Conservation (phyloP, 2,888 invertebrate species). For the Digitonthophagus gazella region DNA sequence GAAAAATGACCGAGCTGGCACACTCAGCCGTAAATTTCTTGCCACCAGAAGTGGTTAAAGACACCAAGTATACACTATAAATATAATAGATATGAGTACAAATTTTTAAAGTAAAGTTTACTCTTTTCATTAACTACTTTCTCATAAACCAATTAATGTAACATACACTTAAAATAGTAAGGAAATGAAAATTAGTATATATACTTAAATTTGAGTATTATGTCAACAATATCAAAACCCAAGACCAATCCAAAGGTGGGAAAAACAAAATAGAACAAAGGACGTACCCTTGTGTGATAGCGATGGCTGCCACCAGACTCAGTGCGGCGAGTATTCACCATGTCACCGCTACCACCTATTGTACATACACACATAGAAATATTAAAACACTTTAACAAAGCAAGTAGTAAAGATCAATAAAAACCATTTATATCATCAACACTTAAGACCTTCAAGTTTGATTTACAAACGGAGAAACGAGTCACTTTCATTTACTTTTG, state of each 20-base stretch:
- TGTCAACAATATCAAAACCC: too few species aligned
- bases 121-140: too few species aligned
- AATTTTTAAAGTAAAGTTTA: too few species aligned
- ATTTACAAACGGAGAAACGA: neutral
- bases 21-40: too few species aligned
- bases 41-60: too few species aligned
- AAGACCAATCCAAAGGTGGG: too few species aligned
- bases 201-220: neutral
- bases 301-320: conserved; percentile 45
- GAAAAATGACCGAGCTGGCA: too few species aligned
- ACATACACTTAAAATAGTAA: too few species aligned
- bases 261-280: conserved; percentile 20
- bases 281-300: conserved; percentile 48
- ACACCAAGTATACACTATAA: too few species aligned
- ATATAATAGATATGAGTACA: too few species aligned
- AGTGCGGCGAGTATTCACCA: conserved; percentile 50
- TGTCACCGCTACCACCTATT: conserved; percentile 37
- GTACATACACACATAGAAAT: conserved; percentile 29
- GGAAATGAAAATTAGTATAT: too few species aligned
- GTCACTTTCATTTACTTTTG: conserved; percentile 3
- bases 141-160: too few species aligned
- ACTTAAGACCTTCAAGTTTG: conserved; percentile 5
- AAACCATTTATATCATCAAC: neutral
- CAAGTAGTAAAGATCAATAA: neutral
- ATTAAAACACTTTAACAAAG: conserved; percentile 1